A percentile compares a stretch with the other conserved stretches of the same genome.
phyloP scores from a whole-genome alignment of 2,888 invertebrate genomes.

The Xylota segnis region DNA sequence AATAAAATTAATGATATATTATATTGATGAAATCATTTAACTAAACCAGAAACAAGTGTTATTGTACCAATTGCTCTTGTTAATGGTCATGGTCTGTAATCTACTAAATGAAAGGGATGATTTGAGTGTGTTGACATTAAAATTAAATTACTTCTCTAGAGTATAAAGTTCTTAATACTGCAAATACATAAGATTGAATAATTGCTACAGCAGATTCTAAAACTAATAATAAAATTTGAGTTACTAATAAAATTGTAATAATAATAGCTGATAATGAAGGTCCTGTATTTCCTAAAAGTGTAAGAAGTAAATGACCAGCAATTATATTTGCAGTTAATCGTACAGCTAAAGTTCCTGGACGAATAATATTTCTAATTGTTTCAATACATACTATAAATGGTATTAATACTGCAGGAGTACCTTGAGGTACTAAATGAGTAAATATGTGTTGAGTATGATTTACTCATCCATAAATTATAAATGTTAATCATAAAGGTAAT shows the following conservation, averaged over 20 bases:
- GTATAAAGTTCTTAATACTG: conserved; percentile 88
- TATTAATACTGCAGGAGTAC: conserved; percentile 88
- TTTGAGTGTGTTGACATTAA: conserved; percentile 86
- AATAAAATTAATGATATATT: conserved; percentile 85
- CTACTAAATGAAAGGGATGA: conserved; percentile 88
- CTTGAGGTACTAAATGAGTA: conserved; percentile 89
- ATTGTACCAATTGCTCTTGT: conserved; percentile 87
- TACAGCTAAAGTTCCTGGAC: conserved; percentile 89
- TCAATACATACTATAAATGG: conserved; percentile 91
- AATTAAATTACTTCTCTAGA: conserved; percentile 88
- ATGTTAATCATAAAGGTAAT: conserved; percentile 87
- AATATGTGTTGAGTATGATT: conserved; percentile 88
- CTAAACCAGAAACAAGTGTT: conserved; percentile 86
- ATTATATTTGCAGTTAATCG: conserved; percentile 92
- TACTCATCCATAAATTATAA: conserved; percentile 88
- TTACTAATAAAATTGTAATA: conserved; percentile 80
- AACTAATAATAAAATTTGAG: conserved; percentile 84
- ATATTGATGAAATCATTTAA: conserved; percentile 88
- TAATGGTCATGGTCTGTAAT: conserved; percentile 88
- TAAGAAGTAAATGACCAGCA: conserved; percentile 89
- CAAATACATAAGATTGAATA: conserved; percentile 87
- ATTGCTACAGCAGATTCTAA: conserved; percentile 86
- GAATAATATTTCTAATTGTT: conserved; percentile 90
- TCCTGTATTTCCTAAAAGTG: conserved; percentile 85
- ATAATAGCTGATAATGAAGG: conserved; percentile 78